Evolutionary conservation across 1,140 invertebrate species (phyloP).

Genomic region (Globodera rostochiensis): DNA sequence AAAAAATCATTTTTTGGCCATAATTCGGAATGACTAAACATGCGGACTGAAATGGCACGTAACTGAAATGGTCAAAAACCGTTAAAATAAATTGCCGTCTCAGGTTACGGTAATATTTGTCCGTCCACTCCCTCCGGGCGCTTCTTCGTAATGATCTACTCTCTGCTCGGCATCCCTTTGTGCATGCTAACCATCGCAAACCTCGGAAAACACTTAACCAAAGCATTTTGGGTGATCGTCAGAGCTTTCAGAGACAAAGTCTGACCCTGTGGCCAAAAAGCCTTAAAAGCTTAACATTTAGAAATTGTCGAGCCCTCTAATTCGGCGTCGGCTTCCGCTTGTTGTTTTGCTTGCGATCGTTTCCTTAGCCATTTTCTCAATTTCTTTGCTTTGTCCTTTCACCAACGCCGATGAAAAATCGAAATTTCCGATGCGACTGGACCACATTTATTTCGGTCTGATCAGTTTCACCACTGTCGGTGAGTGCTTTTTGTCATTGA

Average conservation of each 20-base stretch:
- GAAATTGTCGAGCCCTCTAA: neutral
- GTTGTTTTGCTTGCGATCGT: neutral
- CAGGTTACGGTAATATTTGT: constrained; percentile 33
- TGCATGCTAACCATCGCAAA: constrained; percentile 33
- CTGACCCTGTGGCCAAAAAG: neutral
- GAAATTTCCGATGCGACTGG: neutral
- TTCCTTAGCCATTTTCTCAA: neutral
- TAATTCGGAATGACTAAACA: too few species aligned
- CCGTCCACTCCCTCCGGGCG: constrained; percentile 18
- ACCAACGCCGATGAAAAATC: neutral
- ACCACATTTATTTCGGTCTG: constrained; percentile 15
- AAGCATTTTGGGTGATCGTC: constrained; percentile 25
- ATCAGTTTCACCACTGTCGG: constrained; percentile 26
- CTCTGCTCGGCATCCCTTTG: constrained; percentile 27
- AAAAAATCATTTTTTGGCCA: neutral
- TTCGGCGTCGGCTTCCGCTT: neutral
- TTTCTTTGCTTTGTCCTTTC: neutral
- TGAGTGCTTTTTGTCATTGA: neutral
- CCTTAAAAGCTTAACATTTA: neutral
- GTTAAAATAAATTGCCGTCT: neutral
- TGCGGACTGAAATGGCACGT: too few species aligned
- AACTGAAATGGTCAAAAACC: too few species aligned
- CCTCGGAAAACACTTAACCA: constrained; percentile 30
- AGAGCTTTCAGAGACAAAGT: constrained; percentile 7
- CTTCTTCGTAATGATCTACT: constrained; percentile 25